phyloP scores from a whole-genome alignment of 2,113 vertebrate species.

The Sinocyclocheilus maitianheensis region DNA sequence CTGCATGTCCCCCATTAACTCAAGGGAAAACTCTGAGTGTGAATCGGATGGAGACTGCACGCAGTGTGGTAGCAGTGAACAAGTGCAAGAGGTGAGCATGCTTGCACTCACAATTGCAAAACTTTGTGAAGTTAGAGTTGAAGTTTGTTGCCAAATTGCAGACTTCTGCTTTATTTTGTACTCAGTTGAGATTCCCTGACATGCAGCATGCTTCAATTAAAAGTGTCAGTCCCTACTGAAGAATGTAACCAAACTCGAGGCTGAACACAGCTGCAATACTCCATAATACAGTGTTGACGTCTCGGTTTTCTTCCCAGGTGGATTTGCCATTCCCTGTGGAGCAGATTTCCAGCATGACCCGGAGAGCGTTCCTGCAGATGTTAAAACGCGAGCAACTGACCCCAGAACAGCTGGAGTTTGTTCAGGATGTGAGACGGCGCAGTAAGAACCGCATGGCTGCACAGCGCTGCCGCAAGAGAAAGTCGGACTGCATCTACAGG shows the following conservation, averaged over 20 bases:
- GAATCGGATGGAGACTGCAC: slow-evolving; percentile 91
- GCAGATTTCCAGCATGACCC: slow-evolving; percentile 87
- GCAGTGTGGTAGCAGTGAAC: slow-evolving; percentile 76
- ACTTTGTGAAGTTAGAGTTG: background rate
- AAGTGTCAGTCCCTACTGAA: background rate
- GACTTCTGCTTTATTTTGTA: background rate
- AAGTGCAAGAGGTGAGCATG: slow-evolving; percentile 86
- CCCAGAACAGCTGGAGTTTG: slow-evolving; percentile 89
- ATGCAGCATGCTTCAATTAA: background rate
- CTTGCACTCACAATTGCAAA: background rate
- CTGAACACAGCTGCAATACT: background rate
- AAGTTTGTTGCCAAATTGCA: background rate
- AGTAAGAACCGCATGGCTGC: slow-evolving; percentile 96
- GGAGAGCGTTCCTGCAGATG: slow-evolving; percentile 92
- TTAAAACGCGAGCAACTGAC: slow-evolving; percentile 86
- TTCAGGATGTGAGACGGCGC: slow-evolving; percentile 91
- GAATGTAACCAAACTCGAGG: background rate
- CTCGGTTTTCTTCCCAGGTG: slow-evolving; percentile 74
- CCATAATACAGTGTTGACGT: background rate
- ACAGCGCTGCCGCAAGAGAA: slow-evolving; percentile 94
- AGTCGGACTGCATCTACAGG: slow-evolving; percentile 90
- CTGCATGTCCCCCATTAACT: slow-evolving; percentile 83
- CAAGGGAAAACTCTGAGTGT: slow-evolving; percentile 87
- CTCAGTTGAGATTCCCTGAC: background rate
- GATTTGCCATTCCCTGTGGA: slow-evolving; percentile 91